Evolutionary conservation across 2,888 invertebrate species (phyloP), one percentile per base, ranked within the genome.

Genomic region (Agrochola litura): DNA sequence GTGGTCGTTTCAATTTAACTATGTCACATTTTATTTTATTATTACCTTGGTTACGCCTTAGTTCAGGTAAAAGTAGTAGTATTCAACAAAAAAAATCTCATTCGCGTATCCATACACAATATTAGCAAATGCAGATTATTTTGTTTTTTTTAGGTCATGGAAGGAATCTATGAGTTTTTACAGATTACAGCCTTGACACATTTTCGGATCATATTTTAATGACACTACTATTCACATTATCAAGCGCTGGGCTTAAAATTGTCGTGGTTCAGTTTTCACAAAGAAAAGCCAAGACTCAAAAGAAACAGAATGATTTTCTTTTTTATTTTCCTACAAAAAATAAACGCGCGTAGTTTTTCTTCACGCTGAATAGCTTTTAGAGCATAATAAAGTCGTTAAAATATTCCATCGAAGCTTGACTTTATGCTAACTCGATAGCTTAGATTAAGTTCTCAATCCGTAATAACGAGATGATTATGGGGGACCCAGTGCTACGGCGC

Each of bases 381-480:
- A 74, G 54, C 49, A 71, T 75, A 79, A 75, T 79, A 72, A 84
- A 37, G 60, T 67, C 67, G 70, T 70, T 74, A 76, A 77, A 86
- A 83, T 73, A 77, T 83, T 73, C 72, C 66, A 70, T 75, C 68
- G 74, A 52, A 69, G 60, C 63, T 79, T 65, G 70, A 74, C 52
- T 74, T 72, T 72, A 72, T 19, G 70, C 73, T 64, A 19, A 74
- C 70, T 67, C 22, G 60, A 77, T 81, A 69, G 82, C 77, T 73
- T 69, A 77, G 67, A 77, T 85, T 81, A 85, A 73, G 68, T 72
- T 74, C 68, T 65, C 58, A 41, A 82, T 77, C 61, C 41, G 61
- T 71, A 66, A 69, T 83, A 83, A 81, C 68, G 77, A 85, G 71
- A 74, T 66, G 82, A 84, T 84, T 82, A 78, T 54, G 54, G 61